Evolutionary conservation across 2,797 vertebrate species (phyloP).

Genomic region (Myiotriccus ornatus): DNA sequence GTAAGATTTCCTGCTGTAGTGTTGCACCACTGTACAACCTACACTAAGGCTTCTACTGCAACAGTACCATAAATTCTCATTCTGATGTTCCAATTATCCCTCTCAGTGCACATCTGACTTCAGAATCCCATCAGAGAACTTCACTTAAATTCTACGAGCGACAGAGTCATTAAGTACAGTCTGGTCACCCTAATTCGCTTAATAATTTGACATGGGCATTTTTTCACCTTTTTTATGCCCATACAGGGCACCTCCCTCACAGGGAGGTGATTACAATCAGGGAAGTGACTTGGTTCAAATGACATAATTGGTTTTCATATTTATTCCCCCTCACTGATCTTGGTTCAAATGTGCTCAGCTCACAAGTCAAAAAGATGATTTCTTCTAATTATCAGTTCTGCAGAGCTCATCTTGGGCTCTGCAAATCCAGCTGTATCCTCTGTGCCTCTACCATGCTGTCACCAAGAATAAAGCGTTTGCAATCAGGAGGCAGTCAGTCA

Average conservation of each 20-base stretch:
- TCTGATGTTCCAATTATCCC: not conserved
- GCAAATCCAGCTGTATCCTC: constrained; percentile 59
- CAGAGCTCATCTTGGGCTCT: constrained; percentile 42
- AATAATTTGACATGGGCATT: constrained; percentile 48
- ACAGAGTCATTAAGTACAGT: constrained; percentile 39
- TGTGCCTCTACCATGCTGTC: constrained; percentile 38
- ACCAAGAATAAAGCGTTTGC: constrained; percentile 58
- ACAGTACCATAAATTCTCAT: not conserved
- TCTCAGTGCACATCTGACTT: not conserved
- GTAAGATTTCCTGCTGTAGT: not conserved
- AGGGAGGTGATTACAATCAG: constrained; percentile 38
- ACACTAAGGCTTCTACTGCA: not conserved
- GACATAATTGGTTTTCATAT: constrained; percentile 62
- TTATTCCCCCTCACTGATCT: constrained; percentile 60
- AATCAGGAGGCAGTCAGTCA: constrained; percentile 53
- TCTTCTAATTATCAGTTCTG: constrained; percentile 64
- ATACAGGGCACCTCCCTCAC: too few species aligned
- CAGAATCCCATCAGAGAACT: constrained; percentile 29
- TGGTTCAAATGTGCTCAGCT: constrained; percentile 53
- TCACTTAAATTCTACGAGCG: constrained; percentile 24
- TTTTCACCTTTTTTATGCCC: constrained; percentile 55
- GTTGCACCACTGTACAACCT: not conserved
- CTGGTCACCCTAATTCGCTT: constrained; percentile 42
- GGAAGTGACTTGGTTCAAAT: constrained; percentile 47
- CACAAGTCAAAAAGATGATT: constrained; percentile 65